Base-by-base conservation (phyloP, 2,797 vertebrate genomes). In the Triplophysa bombifrons region DNA sequence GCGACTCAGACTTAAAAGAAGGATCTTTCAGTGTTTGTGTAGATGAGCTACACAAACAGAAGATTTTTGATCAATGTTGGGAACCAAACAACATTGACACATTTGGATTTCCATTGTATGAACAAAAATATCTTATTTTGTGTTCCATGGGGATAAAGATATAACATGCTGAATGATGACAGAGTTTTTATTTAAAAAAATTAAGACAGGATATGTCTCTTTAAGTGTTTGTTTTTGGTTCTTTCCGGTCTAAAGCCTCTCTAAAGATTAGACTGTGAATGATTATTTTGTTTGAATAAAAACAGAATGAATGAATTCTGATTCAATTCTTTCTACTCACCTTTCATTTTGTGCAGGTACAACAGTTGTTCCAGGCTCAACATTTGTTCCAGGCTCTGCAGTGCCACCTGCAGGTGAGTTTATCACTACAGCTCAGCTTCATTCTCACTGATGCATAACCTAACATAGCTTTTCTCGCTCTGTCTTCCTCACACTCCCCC, bases 351-450 rank as follows among this genome's bases (percentile, higher is more conserved):
- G 60, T 72, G 38, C 10, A 70, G 71, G 8, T 25, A 34, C 74
- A 58, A 75, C 66, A 44, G 12, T 44, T 72, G 63, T 55, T 51
- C 20, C 78, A n/a, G 10, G 69, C 10, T 63, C 74, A 58, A 75
- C 66, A 44, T 10, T 44, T 72, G 63, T 55, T 51, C 20, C 78
- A n/a, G 10, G 69, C 10, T 63, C 74, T 73, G 22, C 71, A 50
- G 69, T 80, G 80, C 61, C 83, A 72, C 73, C 84, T 82, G 76
- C 74, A 72, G 82, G 80, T 84, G 34, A 73, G 78, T 65, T 9
- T 4, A 53, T 4, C n/a, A n/a, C 2, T n/a, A 1, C 14, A 8
- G 12, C 46, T 74, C 50, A 3, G 17, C 12, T 63, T 76, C 12
- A 19, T 17, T 12, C 9, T 44, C 53, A 34, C 25, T 50, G 13